Evolutionary conservation across 64 coral and sea anemone species (phyloP).

Genomic region (Montipora cactus): DNA sequence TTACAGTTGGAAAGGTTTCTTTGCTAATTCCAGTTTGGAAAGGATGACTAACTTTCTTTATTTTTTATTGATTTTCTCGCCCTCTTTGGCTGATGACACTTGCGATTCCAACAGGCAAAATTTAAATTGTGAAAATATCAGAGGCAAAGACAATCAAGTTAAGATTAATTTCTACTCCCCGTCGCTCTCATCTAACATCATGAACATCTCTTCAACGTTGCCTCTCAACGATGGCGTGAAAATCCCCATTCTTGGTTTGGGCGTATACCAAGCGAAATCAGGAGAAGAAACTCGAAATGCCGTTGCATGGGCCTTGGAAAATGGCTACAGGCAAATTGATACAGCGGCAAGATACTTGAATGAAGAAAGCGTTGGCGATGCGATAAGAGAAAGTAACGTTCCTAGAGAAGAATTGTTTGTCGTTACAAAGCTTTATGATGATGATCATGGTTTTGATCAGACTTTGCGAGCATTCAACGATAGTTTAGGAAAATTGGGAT

Average conservation of each 20-base stretch:
- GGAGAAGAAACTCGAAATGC: conserved; percentile 80
- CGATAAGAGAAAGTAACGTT: conserved; percentile 72
- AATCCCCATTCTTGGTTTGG: conserved; percentile 92
- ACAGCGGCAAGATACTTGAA: conserved; percentile 93
- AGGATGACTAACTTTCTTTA: background rate
- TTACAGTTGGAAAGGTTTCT: background rate
- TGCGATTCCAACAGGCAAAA: background rate
- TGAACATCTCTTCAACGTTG: conserved; percentile 57
- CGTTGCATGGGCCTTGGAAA: conserved; percentile 89
- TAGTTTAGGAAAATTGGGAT: conserved; percentile 74
- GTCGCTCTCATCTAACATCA: background rate
- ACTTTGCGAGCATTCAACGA: conserved; percentile 79
- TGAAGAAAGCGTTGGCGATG: conserved; percentile 91
- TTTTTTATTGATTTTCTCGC: background rate
- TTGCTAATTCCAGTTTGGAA: background rate
- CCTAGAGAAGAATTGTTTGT: conserved; percentile 86
- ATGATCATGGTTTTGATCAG: conserved; percentile 89
- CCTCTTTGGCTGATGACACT: background rate
- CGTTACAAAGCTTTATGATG: conserved; percentile 91
- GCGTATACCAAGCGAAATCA: conserved; percentile 71
- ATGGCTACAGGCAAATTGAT: conserved; percentile 91
- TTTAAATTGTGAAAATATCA: background rate
- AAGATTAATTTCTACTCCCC: conserved; percentile 5
- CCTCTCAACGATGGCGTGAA: conserved; percentile 84
- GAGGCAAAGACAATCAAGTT: background rate